Base-by-base conservation (phyloP, 2,113 vertebrate species). In the Coregonus clupeaformis region DNA sequence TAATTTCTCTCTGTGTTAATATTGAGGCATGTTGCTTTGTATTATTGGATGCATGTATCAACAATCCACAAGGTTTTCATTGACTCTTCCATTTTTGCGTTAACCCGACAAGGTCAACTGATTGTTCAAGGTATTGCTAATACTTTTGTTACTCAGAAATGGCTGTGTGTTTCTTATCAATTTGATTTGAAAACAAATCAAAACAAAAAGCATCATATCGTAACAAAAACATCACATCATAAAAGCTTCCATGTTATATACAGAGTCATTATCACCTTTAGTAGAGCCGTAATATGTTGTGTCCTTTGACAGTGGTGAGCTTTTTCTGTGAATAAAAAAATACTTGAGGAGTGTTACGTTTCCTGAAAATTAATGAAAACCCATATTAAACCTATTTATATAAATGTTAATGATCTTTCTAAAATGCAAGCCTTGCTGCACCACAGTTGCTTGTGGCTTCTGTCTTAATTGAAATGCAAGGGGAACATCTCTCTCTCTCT, bases 391-490 rank as follows among this genome's bases (percentile, higher is more conserved):
- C 9, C 0, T 36, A 45, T 18, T 42, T 12, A 42, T 65, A 30
- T 5, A 74, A 68, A 68, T 69, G 11, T 3, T 71, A 77, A 77
- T 75, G 22, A 77, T 60, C 27, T 24, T 30, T 73, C 18, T 75
- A 24, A 57, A 57, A 71, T 72, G 73, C 60, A 25, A 74, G 49
- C 16, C 36, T 42, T 42, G 36, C 36, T 42, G 36, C 7, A 42
- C 9, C 36, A 42, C 12, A 27, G 3, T 52, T 72, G 32, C 30
- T 55, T 60, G 49, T 49, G 36, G 55, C 1, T 22, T 24, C 62
- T 29, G 22, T 29, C 9, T 67, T 84, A 49, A 81, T 73, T 87
- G 29, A 86, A 86, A 82, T 85, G 76, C 77, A 72, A 64, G 11
- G 25, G 29, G 30, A 14, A 52, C 29, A 42, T 42, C 36, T 42